Conservation (phyloP, 2,888 invertebrate genomes). For the Diploptera punctata region DNA sequence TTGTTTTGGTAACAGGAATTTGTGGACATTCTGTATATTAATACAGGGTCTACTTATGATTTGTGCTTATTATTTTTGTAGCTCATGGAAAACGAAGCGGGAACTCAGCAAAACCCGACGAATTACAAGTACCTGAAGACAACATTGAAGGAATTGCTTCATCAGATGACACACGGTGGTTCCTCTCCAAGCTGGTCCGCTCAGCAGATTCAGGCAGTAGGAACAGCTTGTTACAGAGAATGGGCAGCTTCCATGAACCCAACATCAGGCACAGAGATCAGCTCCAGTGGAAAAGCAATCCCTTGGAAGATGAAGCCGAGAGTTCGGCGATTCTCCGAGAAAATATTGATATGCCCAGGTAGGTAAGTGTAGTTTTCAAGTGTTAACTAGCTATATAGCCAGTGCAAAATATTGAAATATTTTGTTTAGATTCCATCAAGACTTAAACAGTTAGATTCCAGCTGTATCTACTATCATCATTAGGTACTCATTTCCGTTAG, state of each 20-base stretch:
- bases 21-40: too few relatives aligned
- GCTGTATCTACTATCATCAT: too few relatives aligned
- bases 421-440: too few relatives aligned
- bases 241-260: background rate
- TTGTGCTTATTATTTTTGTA: too few relatives aligned
- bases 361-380: too few relatives aligned
- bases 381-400: too few relatives aligned
- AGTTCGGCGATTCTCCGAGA: background rate
- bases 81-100: conserved; percentile 70
- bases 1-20: too few relatives aligned
- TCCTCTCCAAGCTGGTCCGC: conserved; percentile 29
- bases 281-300: background rate
- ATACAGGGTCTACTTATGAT: too few relatives aligned
- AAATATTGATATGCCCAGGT: background rate
- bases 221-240: background rate
- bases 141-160: background rate
- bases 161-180: conserved; percentile 36
- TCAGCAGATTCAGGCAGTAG: background rate
- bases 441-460: too few relatives aligned
- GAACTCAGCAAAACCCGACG: conserved; percentile 50
- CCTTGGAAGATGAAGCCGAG: background rate
- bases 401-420: too few relatives aligned
- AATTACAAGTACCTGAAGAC: background rate
- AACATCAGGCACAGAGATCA: background rate
- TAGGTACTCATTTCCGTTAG: too few relatives aligned